A percentile compares a stretch with the other conserved stretches of the same genome.
Evolutionary conservation across 1,140 invertebrate genomes (phyloP).

Genomic region (Solenopsis invicta): DNA sequence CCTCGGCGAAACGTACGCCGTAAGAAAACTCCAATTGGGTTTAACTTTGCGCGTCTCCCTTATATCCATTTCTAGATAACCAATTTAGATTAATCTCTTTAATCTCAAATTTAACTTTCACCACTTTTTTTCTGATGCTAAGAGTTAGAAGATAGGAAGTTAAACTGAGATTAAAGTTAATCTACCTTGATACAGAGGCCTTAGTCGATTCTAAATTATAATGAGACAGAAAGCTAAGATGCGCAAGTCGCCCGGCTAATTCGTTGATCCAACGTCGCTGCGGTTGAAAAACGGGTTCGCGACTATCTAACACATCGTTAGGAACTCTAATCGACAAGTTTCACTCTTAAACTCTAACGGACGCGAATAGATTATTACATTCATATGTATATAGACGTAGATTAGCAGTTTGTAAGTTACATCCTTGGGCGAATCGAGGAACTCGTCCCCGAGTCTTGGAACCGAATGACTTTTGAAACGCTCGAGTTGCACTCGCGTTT

Average conservation of each 20-base stretch:
- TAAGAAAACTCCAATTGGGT: not conserved
- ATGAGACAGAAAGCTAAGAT: conserved; percentile 1
- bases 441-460: conserved; percentile 1
- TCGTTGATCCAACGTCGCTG: conserved; percentile 4
- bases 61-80: not conserved
- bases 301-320: conserved; percentile 20
- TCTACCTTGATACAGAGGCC: too few species aligned
- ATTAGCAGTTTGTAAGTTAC: not conserved
- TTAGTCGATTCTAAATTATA: not conserved
- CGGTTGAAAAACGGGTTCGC: not conserved
- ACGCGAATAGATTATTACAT: conserved; percentile 30
- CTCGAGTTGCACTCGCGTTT: not conserved
- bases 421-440: conserved; percentile 4
- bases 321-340: conserved; percentile 27
- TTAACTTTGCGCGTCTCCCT: not conserved
- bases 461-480: not conserved
- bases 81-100: too few species aligned
- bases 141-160: too few species aligned
- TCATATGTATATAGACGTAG: not conserved
- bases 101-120: too few species aligned
- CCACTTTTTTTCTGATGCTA: too few species aligned
- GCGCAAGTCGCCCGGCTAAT: conserved; percentile 7
- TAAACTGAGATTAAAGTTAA: too few species aligned
- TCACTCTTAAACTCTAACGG: conserved; percentile 20
- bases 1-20: not conserved